Percentiles rank a stretch among this genome's conserved stretches.
Evolutionary conservation across 2,888 invertebrate species (phyloP).

Genomic region (Leptinotarsa haldemani): DNA sequence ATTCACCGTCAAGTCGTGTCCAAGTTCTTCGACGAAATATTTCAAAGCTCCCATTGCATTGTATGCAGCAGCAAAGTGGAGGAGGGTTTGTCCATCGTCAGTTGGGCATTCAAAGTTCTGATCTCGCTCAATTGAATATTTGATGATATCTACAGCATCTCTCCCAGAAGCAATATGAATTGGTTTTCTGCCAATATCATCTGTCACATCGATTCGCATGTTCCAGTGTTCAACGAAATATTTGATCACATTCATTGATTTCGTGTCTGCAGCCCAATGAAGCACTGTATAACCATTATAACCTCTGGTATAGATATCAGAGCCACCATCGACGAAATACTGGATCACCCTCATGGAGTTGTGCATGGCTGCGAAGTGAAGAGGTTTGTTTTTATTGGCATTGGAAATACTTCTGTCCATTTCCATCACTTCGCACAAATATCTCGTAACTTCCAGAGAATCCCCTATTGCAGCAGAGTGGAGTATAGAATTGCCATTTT

Average conservation of each 20-base stretch:
- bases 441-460: constrained; percentile 7
- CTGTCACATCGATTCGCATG: background rate
- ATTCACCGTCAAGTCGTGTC: background rate
- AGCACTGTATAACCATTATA: background rate
- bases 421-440: background rate
- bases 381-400: background rate
- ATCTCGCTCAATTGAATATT: background rate
- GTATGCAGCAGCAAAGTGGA: constrained; percentile 16
- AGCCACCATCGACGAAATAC: background rate
- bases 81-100: background rate
- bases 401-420: background rate
- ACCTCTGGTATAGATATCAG: background rate
- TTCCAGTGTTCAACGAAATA: constrained; percentile 10
- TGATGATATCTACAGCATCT: constrained; percentile 17
- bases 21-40: constrained; percentile 14
- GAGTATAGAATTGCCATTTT: background rate
- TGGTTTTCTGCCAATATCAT: background rate
- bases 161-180: constrained; percentile 20
- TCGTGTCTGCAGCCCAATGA: background rate
- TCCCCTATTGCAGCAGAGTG: background rate
- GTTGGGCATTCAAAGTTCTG: background rate
- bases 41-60: constrained; percentile 19
- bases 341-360: background rate
- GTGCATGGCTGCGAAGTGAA: constrained; percentile 5
- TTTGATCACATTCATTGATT: constrained; percentile 20